phyloP scores from a whole-genome alignment of 1,140 invertebrate genomes.

The Carcinoscorpius rotundicauda region DNA sequence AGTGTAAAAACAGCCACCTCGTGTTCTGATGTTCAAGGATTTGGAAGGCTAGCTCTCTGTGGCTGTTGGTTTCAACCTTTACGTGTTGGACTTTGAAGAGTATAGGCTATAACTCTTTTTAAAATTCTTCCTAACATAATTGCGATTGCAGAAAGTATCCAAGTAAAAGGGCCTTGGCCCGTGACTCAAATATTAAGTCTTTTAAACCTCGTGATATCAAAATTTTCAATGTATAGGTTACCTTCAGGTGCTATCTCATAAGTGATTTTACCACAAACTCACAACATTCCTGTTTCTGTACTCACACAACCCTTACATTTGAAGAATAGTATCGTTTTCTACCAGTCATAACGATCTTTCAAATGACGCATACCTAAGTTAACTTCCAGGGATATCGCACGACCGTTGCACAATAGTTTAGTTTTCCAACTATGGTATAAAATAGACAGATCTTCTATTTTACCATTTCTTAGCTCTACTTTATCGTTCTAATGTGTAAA shows the following conservation, averaged over 20 bases:
- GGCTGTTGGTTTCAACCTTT: constrained; percentile 5
- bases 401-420: not conserved
- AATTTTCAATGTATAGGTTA: not conserved
- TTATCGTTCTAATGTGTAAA: not conserved
- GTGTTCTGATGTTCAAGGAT: no score
- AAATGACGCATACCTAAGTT: not conserved
- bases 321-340: not conserved
- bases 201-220: constrained; percentile 10
- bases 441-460: constrained; percentile 3
- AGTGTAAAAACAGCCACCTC: no score
- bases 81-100: constrained; percentile 5
- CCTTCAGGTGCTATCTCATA: constrained; percentile 1
- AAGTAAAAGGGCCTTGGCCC: constrained; percentile 6
- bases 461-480: constrained; percentile 6
- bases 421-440: not conserved
- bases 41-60: constrained; percentile 4
- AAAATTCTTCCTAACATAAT: constrained; percentile 10
- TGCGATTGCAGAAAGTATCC: constrained; percentile 11
- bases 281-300: constrained; percentile 9
- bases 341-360: constrained; percentile 13
- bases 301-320: not conserved
- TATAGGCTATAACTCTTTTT: constrained; percentile 10
- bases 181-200: constrained; percentile 9
- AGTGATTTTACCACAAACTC: not conserved
- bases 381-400: not conserved